Percentiles rank a stretch among this genome's conserved stretches.
These are phyloP conservation scores for Melanocharis versteri DNA, from an alignment of 2,113 vertebrate species.

Conservation along the genomic window DNA sequence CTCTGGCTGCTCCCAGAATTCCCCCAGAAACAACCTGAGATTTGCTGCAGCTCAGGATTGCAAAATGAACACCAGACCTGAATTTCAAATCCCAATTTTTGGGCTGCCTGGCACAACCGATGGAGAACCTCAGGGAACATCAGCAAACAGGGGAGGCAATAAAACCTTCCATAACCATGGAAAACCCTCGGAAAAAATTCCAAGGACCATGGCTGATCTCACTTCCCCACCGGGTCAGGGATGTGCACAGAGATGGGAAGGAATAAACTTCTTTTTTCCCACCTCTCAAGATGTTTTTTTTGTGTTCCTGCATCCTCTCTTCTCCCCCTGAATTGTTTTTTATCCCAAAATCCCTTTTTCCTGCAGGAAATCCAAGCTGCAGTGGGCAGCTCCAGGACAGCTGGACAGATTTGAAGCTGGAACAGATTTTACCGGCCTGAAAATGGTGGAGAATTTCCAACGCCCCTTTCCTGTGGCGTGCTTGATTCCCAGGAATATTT, in stretches of 20 bases:
- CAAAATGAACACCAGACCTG: not conserved
- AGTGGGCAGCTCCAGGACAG: not conserved
- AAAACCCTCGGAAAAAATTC: not conserved
- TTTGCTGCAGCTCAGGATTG: too few relatives aligned
- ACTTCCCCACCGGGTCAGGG: not conserved
- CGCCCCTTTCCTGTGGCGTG: fast-evolving
- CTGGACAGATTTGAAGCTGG: not conserved
- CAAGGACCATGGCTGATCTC: not conserved
- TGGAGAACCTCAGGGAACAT: not conserved
- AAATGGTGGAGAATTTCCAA: not conserved
- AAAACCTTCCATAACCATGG: not conserved
- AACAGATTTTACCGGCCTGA: not conserved
- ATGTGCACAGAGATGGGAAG: not conserved
- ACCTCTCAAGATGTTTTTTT: too few relatives aligned
- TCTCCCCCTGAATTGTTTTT: too few relatives aligned
- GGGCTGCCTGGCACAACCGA: not conserved
- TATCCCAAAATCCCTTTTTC: too few relatives aligned
- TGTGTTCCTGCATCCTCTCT: too few relatives aligned
- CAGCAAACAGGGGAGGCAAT: not conserved
- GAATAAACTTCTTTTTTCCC: not conserved
- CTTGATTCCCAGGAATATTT: not conserved
- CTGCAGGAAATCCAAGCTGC: too few relatives aligned
- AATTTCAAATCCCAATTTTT: not conserved
- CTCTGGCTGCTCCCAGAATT: not conserved
- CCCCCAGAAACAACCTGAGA: not conserved